A percentile compares a stretch with the other conserved stretches of the same genome.
Conservation (phyloP, 1,140 invertebrate species). For the Drosophila kikkawai region DNA sequence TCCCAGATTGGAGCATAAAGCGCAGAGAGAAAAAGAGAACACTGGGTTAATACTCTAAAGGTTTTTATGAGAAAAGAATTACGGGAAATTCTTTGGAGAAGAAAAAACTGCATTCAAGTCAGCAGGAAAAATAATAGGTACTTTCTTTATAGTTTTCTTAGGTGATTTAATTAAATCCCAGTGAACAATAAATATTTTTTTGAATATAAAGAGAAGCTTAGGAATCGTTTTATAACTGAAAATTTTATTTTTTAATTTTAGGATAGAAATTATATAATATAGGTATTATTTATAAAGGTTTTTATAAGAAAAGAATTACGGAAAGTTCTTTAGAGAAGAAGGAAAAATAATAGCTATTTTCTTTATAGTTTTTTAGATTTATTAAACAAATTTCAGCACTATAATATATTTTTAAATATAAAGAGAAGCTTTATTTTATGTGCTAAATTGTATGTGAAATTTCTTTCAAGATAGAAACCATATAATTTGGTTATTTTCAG, state of each 20-base stretch:
- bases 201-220: neutral
- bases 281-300: no score
- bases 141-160: neutral
- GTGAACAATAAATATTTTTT: neutral
- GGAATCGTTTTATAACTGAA: no score
- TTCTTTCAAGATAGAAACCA: neutral
- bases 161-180: neutral
- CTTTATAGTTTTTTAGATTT: no score
- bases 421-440: neutral
- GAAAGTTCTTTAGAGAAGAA: no score
- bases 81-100: neutral
- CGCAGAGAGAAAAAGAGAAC: constrained; percentile 10
- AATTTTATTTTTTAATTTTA: no score
- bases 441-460: neutral
- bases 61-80: neutral
- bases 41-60: constrained; percentile 24
- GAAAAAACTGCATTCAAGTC: constrained; percentile 6
- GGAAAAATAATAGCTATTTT: no score
- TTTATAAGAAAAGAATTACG: no score
- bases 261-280: no score
- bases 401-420: no score
- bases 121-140: neutral
- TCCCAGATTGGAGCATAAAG: constrained; percentile 46
- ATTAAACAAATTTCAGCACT: no score
- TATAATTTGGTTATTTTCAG: neutral